Base-by-base conservation (phyloP, 2,888 invertebrate species). In the Machimus atricapillus region DNA sequence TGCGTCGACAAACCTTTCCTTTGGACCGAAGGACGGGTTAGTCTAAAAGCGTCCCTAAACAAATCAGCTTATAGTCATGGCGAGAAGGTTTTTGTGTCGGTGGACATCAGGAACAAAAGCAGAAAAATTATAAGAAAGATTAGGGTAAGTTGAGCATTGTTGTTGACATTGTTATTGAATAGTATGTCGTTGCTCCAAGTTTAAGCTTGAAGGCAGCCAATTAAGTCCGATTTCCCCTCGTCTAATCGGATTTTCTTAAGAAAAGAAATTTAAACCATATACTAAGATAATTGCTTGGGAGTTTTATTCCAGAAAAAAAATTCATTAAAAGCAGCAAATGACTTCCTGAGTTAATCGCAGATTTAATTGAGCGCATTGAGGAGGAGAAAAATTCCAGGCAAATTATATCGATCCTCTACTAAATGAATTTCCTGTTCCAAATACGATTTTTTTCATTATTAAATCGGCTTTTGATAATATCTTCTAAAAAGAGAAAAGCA, bases 21-120 rank as follows among this genome's bases (percentile, higher is more conserved):
- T 76, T 94, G 97, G 88, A 96, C 96, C 89, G 96, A 97, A 90
- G 97, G 97, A 87, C 93, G 95, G 90, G 95, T 97, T 89, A 94
- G 95, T 89, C 92, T 97, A 66, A 96, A 96, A 90, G 96, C 96
- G 0, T 94, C 95, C 90, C 93, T 97, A 89, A 96, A 97, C 92
- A 96, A 95, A 90, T 95, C 95, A 43, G 95, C 95, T 88, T 97
- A 97, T 91, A 94, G 95, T 16, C 96, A 97, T 90, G 97, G 96
- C 0, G 97, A 97, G 90, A 94, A 95, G 31, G 94, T 97, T 89
- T 93, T 94, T 89, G 96, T 97, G 7, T 94, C 94, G 90, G 94
- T 97, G 58, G 93, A 94, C 89, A 94, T 97, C 86, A 94, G 94
- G 89, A 97, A 97, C 91, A 95, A 95, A 90, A 96, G 96, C 90